Conservation (phyloP, 30 jellyfish, hydroid and myxozoan genomes). For the Mastigias papua region DNA sequence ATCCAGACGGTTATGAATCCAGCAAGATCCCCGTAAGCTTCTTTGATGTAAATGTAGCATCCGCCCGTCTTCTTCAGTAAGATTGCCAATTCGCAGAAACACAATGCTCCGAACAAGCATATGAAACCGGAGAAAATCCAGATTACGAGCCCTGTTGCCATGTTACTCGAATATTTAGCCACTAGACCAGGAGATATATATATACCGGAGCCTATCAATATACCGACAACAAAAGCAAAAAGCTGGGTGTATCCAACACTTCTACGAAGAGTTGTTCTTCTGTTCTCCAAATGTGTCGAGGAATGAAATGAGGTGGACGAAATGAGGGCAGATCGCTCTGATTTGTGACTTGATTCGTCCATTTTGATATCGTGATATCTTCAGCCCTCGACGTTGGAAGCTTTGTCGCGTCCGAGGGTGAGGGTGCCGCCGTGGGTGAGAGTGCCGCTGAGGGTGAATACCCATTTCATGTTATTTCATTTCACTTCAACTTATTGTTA, state of each 20-base stretch:
- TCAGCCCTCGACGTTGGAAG: too few species aligned
- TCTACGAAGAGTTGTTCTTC: neutral
- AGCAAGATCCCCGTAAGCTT: conserved; percentile 43
- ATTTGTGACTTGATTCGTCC: too few species aligned
- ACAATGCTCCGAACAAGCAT: conserved; percentile 50
- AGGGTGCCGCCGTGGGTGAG: too few species aligned
- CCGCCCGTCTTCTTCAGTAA: conserved; percentile 60
- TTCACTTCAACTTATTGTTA: too few species aligned
- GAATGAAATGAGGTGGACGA: too few species aligned
- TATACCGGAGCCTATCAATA: conserved; percentile 54
- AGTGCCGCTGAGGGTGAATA: too few species aligned
- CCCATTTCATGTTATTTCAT: too few species aligned
- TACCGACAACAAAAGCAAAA: conserved; percentile 50
- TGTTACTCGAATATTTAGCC: conserved; percentile 48
- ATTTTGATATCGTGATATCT: too few species aligned
- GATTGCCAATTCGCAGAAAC: conserved; percentile 58
- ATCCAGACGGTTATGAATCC: conserved; percentile 46
- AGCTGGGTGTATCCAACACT: conserved; percentile 48
- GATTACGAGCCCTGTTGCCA: conserved; percentile 42
- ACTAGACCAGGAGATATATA: conserved; percentile 63
- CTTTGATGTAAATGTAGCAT: conserved; percentile 28
- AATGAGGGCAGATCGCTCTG: too few species aligned
- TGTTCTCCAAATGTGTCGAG: too few species aligned
- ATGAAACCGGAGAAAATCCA: conserved; percentile 44
- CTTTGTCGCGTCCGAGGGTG: too few species aligned